Conservation (phyloP, 2,797 vertebrate species). For the Coregonus suidteri region DNA sequence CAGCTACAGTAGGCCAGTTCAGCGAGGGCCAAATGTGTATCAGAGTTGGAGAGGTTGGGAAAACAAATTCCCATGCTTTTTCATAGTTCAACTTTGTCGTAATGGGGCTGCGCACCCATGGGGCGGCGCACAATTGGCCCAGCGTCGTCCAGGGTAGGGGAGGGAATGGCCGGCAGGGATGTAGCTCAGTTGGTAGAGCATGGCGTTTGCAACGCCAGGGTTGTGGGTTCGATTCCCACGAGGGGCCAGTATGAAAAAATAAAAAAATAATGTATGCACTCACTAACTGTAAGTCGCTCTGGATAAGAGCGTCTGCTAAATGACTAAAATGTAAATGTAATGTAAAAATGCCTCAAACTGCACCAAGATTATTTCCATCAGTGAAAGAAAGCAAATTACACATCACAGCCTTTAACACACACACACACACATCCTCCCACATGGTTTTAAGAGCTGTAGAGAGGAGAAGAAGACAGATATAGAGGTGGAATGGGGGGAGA, state of each 20-base stretch:
- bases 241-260: no score
- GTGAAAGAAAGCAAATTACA: conserved; percentile 64
- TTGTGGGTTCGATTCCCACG: no score
- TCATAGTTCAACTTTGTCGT: conserved; percentile 52
- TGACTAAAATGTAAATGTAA: no score
- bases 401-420: conserved; percentile 28
- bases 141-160: no score
- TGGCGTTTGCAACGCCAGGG: no score
- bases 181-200: no score
- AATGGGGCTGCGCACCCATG: no score
- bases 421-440: neutral
- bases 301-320: no score
- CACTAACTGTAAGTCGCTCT: no score
- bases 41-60: conserved; percentile 15
- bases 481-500: conserved; percentile 2
- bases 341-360: conserved; percentile 63
- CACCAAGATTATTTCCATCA: conserved; percentile 64
- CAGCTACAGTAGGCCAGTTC: neutral
- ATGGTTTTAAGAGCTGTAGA: conserved; percentile 10
- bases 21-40: conserved; percentile 21
- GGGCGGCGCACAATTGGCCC: no score
- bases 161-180: no score
- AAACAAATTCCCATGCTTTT: conserved; percentile 46
- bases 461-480: neutral
- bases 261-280: no score